Percentiles rank a stretch among this genome's conserved stretches.
phyloP scores from a whole-genome alignment of 2,113 vertebrate species.

The Sinocyclocheilus anophthalmus region DNA sequence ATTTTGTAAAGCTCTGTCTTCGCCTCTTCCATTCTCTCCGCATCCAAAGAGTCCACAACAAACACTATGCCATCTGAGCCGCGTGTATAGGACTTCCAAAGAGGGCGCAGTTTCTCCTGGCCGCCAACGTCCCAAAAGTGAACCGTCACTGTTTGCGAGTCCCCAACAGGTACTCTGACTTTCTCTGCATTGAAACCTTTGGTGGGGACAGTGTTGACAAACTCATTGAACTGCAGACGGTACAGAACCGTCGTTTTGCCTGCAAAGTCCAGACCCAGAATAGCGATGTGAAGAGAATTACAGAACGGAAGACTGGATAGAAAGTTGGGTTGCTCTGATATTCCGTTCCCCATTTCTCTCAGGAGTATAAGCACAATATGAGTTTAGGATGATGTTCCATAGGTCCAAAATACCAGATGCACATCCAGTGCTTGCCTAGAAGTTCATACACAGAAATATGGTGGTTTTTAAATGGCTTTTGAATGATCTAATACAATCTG shows the following conservation, averaged over 20 bases:
- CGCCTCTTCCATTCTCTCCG: constrained; percentile 96
- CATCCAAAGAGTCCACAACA: constrained; percentile 95
- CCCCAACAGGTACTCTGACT: constrained; percentile 87
- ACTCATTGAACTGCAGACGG: constrained; percentile 95
- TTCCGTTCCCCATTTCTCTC: constrained; percentile 93
- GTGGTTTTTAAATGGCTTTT: not conserved
- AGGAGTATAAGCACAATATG: constrained; percentile 23
- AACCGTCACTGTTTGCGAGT: constrained; percentile 85
- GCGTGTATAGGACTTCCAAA: constrained; percentile 97
- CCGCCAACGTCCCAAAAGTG: constrained; percentile 99
- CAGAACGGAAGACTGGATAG: constrained; percentile 85
- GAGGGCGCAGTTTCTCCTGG: constrained; percentile 93
- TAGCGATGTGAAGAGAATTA: constrained; percentile 93
- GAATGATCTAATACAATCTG: not conserved
- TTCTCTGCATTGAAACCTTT: constrained; percentile 97
- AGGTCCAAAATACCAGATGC: not conserved
- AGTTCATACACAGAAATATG: not conserved
- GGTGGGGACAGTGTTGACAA: constrained; percentile 97
- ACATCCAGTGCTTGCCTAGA: not conserved
- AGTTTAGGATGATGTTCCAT: constrained; percentile 37
- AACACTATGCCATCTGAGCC: constrained; percentile 96
- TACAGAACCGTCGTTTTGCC: constrained; percentile 96
- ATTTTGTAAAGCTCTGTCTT: constrained; percentile 98
- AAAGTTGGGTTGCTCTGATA: constrained; percentile 88
- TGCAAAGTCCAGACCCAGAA: constrained; percentile 91